A percentile compares a stretch with the other conserved stretches of the same genome.
Evolutionary conservation across 53 echinoderm and acorn worm species (phyloP).

Genomic region (Hippasteria phrygiana): DNA sequence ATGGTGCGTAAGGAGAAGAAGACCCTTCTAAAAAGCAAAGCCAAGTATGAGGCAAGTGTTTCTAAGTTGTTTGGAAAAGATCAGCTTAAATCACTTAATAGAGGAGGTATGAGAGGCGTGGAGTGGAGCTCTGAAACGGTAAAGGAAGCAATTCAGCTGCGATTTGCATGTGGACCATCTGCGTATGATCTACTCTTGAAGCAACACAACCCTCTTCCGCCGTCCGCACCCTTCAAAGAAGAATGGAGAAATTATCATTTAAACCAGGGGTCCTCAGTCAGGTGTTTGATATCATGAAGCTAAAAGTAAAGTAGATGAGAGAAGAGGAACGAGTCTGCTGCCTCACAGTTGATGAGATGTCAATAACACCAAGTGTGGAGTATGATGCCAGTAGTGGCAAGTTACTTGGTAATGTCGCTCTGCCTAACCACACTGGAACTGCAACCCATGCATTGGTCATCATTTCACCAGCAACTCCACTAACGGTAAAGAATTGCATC

Average conservation of each 20-base stretch:
- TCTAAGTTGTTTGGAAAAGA: too few species aligned
- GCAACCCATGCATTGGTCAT: constrained; percentile 78
- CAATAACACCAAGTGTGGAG: constrained; percentile 73
- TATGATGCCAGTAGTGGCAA: constrained; percentile 67
- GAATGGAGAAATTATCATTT: constrained; percentile 46
- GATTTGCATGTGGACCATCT: too few species aligned
- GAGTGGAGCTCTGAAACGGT: too few species aligned
- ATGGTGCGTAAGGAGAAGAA: too few species aligned
- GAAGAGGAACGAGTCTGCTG: constrained; percentile 74
- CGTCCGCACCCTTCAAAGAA: constrained; percentile 65
- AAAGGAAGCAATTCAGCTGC: too few species aligned
- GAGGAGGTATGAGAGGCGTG: too few species aligned
- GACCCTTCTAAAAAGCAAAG: too few species aligned
- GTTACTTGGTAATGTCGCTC: constrained; percentile 66
- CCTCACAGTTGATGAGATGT: constrained; percentile 82
- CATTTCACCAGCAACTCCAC: constrained; percentile 76
- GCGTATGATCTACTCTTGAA: too few species aligned
- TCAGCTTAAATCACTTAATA: too few species aligned
- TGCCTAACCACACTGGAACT: constrained; percentile 68
- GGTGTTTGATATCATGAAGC: constrained; percentile 65
- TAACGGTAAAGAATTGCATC: constrained; percentile 61
- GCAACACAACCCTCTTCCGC: too few species aligned
- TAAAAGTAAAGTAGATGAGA: constrained; percentile 61
- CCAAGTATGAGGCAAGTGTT: too few species aligned
- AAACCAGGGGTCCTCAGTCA: constrained; percentile 61